Evolutionary conservation across 2,797 vertebrate species (phyloP).

Genomic region (Periophthalmus magnuspinnatus): DNA sequence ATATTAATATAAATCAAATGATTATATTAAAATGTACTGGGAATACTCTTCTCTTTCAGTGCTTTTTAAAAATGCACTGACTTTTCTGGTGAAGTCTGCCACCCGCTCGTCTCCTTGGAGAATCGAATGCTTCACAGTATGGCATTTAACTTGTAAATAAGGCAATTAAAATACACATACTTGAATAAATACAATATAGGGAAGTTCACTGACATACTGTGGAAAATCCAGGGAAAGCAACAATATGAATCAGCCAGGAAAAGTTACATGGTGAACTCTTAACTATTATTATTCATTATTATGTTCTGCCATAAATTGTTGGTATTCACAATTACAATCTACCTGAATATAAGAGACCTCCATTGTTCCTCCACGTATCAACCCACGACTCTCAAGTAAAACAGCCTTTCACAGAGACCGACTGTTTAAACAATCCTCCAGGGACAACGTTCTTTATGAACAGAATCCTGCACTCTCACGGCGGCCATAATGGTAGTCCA

Average conservation of each 20-base stretch:
- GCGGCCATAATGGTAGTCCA: conserved; percentile 46
- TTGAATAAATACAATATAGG: too few relatives aligned
- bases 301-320: neutral
- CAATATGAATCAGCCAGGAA: neutral
- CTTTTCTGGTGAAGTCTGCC: too few relatives aligned
- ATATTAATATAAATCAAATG: neutral
- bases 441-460: conserved; percentile 48
- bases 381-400: conserved; percentile 14
- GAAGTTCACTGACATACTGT: neutral
- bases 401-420: conserved; percentile 29
- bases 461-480: conserved; percentile 14
- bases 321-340: neutral
- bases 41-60: neutral
- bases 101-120: too few relatives aligned
- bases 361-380: conserved; percentile 6
- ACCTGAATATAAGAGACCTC: neutral
- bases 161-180: neutral
- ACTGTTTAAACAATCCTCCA: conserved; percentile 21
- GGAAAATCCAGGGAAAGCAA: neutral
- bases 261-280: neutral
- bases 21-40: too few relatives aligned
- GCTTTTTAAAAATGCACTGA: too few relatives aligned
- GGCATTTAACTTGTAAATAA: too few relatives aligned
- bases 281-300: neutral
- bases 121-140: too few relatives aligned